Evolutionary conservation across 1,140 invertebrate species (phyloP), one percentile per base, ranked within the genome.

Genomic region (Acyrthosiphon pisum): DNA sequence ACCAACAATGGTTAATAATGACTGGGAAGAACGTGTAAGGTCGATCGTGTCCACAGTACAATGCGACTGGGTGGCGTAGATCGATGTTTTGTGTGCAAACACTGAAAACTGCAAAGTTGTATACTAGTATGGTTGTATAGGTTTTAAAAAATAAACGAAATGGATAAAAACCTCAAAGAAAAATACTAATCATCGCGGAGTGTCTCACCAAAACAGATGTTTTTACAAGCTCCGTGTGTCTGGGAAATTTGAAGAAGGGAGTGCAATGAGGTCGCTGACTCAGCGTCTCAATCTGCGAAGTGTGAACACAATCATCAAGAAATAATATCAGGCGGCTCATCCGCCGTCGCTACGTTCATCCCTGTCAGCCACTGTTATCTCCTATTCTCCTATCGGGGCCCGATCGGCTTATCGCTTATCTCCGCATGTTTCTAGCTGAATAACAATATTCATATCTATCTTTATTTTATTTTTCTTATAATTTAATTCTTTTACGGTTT

Each of bases 121-220:
- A 22, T 23, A 46, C 6, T 1, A 41, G 26, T 48, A 22, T 37
- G 20, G 30, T 30, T 26, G 30, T 50, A 26, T 46, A 41, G n/a
- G 23, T n/a, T 89, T 89, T 23, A n/a, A 91, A 68, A 68, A 91
- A 91, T 48, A 91, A 91, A 91, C 37, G 44, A 91, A 68, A 81
- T 18, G 18, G 1, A 91, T 22, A 81, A 46, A 76, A 91, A n/a
- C 90, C 6, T 91, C 18, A 91, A n/a, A 46, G 53, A 68, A 91
- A 91, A 76, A 76, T 91, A 91, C 37, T 81, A 76, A 91, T 91
- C 90, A 91, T 91, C 22, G 90, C 41, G 18, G 7, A 84, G 53
- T 60, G 26, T 20, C 22, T 53, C 48, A 41, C 53, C 26, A 89
- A 56, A 89, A 89, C 88, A 89, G 88, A 89, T 89, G 88, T 89